phyloP scores from a whole-genome alignment of 64 coral and sea anemone species.

The Anthopleura sola region DNA sequence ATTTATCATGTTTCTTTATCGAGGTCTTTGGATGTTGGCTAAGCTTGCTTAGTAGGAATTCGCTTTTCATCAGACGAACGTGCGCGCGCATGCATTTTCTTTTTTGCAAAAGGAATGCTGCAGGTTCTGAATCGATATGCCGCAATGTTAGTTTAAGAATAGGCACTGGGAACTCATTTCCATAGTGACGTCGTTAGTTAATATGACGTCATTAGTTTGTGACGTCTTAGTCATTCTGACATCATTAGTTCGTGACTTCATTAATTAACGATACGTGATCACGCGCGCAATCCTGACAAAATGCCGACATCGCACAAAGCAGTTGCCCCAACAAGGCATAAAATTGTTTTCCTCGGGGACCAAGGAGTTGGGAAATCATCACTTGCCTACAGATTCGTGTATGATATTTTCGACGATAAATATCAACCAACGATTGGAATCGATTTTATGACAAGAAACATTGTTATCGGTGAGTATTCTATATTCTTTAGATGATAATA shows the following conservation, averaged over 20 bases:
- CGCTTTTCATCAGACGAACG: neutral
- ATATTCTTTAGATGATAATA: neutral
- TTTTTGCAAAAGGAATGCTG: too few relatives aligned
- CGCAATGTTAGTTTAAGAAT: neutral
- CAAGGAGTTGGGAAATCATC: constrained; percentile 96
- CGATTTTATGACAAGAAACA: constrained; percentile 87
- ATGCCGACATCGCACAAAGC: neutral
- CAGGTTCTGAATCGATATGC: too few relatives aligned
- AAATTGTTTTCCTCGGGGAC: constrained; percentile 87
- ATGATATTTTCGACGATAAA: constrained; percentile 86
- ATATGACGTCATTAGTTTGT: neutral
- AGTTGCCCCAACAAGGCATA: constrained; percentile 24
- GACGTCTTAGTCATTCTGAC: too few relatives aligned
- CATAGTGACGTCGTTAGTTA: neutral
- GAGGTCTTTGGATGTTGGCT: too few relatives aligned
- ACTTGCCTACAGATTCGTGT: constrained; percentile 74
- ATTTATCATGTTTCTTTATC: too few relatives aligned
- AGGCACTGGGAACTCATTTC: neutral
- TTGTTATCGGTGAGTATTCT: constrained; percentile 52
- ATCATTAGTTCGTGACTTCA: neutral
- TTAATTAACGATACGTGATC: neutral
- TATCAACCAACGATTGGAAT: constrained; percentile 94
- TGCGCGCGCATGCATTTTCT: neutral
- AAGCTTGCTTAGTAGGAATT: too few relatives aligned
- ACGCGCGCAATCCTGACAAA: neutral